Evolutionary conservation across 2,113 vertebrate genomes (phyloP).

Genomic region (Mola mola): DNA sequence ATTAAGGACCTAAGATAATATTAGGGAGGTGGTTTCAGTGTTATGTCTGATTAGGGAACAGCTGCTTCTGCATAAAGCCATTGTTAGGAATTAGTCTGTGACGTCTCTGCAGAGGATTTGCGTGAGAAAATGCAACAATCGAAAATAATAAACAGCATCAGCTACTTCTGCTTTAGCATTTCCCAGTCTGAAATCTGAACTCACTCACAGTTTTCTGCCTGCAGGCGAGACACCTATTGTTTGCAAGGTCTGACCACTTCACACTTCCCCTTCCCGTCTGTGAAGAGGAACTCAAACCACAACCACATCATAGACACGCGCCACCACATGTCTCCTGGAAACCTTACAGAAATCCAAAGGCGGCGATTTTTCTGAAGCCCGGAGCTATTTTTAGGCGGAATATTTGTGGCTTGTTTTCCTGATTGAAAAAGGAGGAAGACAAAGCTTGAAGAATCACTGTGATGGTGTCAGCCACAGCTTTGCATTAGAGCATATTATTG

Average conservation of each 20-base stretch:
- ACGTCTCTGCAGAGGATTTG: neutral
- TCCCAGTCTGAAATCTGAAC: constrained; percentile 23
- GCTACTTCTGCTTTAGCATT: constrained; percentile 6
- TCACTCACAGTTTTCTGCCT: constrained; percentile 27
- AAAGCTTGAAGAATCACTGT: neutral
- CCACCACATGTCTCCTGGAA: constrained; percentile 14
- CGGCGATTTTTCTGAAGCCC: constrained; percentile 6
- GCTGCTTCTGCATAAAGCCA: neutral
- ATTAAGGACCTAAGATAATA: no score
- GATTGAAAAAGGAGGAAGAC: neutral
- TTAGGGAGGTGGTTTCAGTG: no score
- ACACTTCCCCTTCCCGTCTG: constrained; percentile 23
- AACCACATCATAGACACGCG: constrained; percentile 14
- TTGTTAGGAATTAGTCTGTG: neutral
- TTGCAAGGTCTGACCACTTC: constrained; percentile 29
- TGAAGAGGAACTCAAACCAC: constrained; percentile 14
- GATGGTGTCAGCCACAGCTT: no score
- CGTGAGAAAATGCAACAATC: constrained; percentile 7
- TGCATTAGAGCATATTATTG: no score
- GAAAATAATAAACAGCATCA: neutral
- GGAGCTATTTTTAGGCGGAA: constrained; percentile 21
- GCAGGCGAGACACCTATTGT: constrained; percentile 53
- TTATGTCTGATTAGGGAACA: neutral
- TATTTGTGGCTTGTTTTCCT: neutral
- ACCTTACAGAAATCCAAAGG: neutral